Percentiles rank a stretch among this genome's conserved stretches.
Conservation (phyloP, 2,797 vertebrate genomes). For the Poliocrania exsul region DNA sequence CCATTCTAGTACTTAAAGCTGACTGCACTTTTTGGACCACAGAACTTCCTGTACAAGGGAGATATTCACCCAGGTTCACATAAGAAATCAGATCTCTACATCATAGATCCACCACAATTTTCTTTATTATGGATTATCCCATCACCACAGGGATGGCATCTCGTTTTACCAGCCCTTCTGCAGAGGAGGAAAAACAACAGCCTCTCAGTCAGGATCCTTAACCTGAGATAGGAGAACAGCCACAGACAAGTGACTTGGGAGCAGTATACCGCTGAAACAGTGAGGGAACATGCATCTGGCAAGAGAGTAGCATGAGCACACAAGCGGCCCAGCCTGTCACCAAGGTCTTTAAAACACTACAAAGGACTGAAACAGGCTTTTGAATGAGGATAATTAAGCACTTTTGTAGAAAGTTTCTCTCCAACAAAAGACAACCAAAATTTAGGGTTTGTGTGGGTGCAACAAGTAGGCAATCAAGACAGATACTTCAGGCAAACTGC, state of each 20-base stretch:
- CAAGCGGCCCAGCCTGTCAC: not conserved
- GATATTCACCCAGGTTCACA: not conserved
- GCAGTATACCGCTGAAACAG: rapidly evolving
- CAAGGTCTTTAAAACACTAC: not conserved
- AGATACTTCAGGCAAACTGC: not conserved
- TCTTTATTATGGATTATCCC: not conserved
- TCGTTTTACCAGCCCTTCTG: not conserved
- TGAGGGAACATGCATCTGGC: not conserved
- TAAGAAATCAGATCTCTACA: not conserved
- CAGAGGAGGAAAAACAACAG: not conserved
- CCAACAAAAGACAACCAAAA: not conserved
- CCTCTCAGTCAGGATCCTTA: not conserved
- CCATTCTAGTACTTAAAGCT: not conserved
- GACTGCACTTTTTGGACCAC: not conserved
- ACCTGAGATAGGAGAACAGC: not conserved
- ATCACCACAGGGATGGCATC: not conserved
- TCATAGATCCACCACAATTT: not conserved
- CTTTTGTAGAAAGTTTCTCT: not conserved
- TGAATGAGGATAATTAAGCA: not conserved
- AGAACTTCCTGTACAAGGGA: not conserved
- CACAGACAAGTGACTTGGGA: not conserved
- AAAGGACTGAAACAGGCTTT: not conserved
- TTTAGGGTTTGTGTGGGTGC: not conserved
- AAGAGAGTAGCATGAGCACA: not conserved
- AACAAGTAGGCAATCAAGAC: not conserved